Conservation (phyloP, 2,797 vertebrate species). For the Mallotus villosus region DNA sequence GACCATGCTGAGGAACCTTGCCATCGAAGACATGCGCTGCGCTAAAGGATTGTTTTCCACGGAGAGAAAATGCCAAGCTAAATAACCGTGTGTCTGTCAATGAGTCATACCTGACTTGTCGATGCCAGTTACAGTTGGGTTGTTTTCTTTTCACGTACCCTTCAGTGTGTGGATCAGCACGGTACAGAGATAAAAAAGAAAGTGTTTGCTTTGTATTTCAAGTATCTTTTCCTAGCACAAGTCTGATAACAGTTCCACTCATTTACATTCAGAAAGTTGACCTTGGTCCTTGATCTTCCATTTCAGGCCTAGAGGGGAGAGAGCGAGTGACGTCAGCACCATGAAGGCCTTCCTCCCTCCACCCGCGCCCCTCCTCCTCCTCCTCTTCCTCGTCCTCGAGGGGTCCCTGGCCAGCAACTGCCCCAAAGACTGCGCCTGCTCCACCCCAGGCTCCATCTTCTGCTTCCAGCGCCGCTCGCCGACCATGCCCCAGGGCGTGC, state of each 20-base stretch:
- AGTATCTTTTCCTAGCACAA: slow-evolving; percentile 1
- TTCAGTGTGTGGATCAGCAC: not conserved
- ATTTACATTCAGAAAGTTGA: slow-evolving; percentile 29
- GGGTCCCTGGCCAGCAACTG: slow-evolving; percentile 66
- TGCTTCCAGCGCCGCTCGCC: slow-evolving; percentile 80
- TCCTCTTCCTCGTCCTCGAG: slow-evolving; percentile 64
- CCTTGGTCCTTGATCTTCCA: slow-evolving; percentile 34
- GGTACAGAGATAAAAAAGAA: not conserved
- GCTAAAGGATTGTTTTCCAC: slow-evolving; percentile 11
- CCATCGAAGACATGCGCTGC: no score
- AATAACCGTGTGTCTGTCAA: not conserved
- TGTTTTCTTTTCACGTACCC: not conserved
- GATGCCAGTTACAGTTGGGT: not conserved
- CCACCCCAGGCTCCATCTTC: slow-evolving; percentile 77
- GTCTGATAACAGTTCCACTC: slow-evolving; percentile 2
- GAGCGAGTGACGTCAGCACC: slow-evolving; percentile 43
- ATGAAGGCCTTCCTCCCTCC: slow-evolving; percentile 77
- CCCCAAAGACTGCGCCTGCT: slow-evolving; percentile 83
- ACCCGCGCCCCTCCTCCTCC: no score
- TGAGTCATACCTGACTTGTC: not conserved
- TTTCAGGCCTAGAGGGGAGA: slow-evolving; percentile 63
- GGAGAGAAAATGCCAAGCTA: not conserved
- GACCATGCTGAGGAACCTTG: slow-evolving; percentile 30
- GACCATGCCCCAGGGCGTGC: slow-evolving; percentile 77
- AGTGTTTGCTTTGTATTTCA: not conserved